Base-by-base conservation (phyloP, 2,888 invertebrate genomes). In the Belgica antarctica region DNA sequence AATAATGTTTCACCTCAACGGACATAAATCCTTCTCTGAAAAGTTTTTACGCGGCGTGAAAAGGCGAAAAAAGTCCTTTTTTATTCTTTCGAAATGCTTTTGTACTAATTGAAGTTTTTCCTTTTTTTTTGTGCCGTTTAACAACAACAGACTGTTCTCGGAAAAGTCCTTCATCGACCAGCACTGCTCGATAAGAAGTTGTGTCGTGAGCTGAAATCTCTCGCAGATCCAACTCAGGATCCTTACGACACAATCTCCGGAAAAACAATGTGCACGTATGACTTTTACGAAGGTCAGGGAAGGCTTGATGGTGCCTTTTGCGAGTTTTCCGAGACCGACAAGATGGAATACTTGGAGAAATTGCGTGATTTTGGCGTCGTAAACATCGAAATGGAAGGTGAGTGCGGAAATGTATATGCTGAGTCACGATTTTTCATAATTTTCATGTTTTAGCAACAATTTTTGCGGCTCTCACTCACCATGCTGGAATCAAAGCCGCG, bases 251-350 rank as follows among this genome's bases (percentile, higher is more conserved):
- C 93, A 0, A 86, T 94, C 41, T 85, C 86, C 63, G 99, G 98
- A 61, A 94, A 90, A 77, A 99, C 98, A 0, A 89, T 97, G 87
- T 96, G 97, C 81, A 92, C 97, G 8, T 90, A 94, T 77, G 98
- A 98, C 79, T 99, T 99, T 79, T 99, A 98, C 79, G 98, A 99
- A 86, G 96, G 92, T 89, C 97, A 98, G 82, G 96, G 94, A 17
- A 86, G 98, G 47, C 81, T 96, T 73, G 97, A 98, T 79, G 97
- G 98, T 1, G 96, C 96, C 2, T 96, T 97, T 81, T 97, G 97
- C 80, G 94, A 96, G 75, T 96, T 93, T 81, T 87, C 86, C 1
- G 91, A 92, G 77, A 80, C 84, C n/a, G 96, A 98, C 73, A 96
- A 96, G 81, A 87, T 92, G 85, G 88, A 88, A 62, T 98, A 94